Base-by-base conservation (phyloP, 2,113 vertebrate genomes). In the Gavialis gangeticus region DNA sequence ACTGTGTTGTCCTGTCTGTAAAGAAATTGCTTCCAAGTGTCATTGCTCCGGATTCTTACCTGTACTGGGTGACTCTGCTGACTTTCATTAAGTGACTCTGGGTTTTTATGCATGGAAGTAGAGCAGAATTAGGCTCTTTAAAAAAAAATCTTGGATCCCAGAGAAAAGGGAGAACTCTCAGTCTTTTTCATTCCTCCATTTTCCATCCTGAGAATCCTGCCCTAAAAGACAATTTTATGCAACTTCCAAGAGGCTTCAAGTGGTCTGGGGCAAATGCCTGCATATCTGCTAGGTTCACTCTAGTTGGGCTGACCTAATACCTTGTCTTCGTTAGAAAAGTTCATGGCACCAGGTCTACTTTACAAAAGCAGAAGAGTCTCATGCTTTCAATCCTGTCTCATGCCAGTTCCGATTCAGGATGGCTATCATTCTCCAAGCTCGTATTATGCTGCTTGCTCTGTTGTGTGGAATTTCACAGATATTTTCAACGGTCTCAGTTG, bases 351-450 rank as follows among this genome's bases (percentile, higher is more conserved):
- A 85, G 24, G 10, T 34, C 54, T n/a, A 21, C 12, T 25, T 25
- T 28, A 78, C 56, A 3, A 0, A 75, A 46, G 12, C 2, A 18
- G 30, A n/a, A 9, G 8, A 79, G 30, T 34, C 67, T 75, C 13
- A 2, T 21, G 34, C 27, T n/a, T 55, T 62, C 79, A 28, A 24
- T 54, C 63, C 63, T 0, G 8, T 87, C 82, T 57, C 0, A 0
- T 56, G 76, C 86, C 79, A 71, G 28, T 21, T 82, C 86, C 84
- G 66, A 46, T 79, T 62, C 75, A 46, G 8, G 46, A 46, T 46
- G 46, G 46, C 46, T 46, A 46, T 46, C 46, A 46, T 9, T 46
- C 7, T 64, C 59, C 24, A 18, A 62, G 15, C 10, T 6, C 25
- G 34, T 55, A 86, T 91, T 91, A 62, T 86, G 24, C 55, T 69